These are phyloP conservation scores for Mamestra configurata DNA, from an alignment of 1,140 invertebrate species.

Conservation along the genomic window DNA sequence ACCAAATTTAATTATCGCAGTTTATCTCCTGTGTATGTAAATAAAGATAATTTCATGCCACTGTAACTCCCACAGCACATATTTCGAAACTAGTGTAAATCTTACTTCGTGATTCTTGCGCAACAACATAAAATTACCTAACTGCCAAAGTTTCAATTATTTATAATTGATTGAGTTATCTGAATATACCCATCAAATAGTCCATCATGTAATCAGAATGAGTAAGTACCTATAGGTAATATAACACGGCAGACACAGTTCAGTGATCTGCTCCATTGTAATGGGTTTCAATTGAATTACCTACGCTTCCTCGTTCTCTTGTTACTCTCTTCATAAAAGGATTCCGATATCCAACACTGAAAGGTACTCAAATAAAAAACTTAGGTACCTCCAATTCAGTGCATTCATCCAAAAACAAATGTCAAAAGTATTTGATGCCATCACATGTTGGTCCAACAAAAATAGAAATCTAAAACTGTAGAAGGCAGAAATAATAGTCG, in stretches of 20 bases:
- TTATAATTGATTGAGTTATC: neutral
- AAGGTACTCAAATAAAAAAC: constrained; percentile 9
- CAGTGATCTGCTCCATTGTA: constrained; percentile 25
- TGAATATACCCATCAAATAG: neutral
- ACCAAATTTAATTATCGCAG: constrained; percentile 25
- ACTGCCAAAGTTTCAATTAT: neutral
- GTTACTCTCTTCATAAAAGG: neutral
- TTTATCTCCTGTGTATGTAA: constrained; percentile 14
- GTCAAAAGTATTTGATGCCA: neutral
- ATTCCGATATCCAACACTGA: neutral
- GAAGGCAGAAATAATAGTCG: constrained; percentile 2
- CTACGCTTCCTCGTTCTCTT: constrained; percentile 8
- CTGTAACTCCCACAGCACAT: neutral
- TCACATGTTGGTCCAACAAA: constrained; percentile 8
- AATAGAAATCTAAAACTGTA: constrained; percentile 34
- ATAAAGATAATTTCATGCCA: constrained; percentile 21
- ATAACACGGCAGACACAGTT: neutral
- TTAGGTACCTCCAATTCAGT: neutral
- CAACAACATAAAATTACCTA: neutral
- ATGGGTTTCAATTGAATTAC: constrained; percentile 30
- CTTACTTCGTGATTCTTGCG: neutral
- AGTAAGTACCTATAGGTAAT: neutral
- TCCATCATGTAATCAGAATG: neutral
- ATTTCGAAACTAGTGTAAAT: neutral
- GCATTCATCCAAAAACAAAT: constrained; percentile 1